Base-by-base conservation (phyloP, 2,797 vertebrate species). In the Pangasius macronema region DNA sequence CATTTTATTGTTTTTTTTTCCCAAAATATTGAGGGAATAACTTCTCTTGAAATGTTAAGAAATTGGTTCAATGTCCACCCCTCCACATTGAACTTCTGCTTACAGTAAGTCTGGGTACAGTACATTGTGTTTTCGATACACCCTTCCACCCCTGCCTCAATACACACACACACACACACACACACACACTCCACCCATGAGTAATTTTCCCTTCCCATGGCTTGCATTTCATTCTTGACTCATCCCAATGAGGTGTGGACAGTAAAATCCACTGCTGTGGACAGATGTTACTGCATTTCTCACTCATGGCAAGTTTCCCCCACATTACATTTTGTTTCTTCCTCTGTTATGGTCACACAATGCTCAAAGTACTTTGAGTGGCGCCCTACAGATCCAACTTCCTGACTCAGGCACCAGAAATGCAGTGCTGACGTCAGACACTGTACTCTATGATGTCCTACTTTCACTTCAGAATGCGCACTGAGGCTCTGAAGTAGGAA, bases 201-300 rank as follows among this genome's bases (percentile, higher is more conserved):
- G 90, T 92, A 92, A 94, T 93, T 93, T 93, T 94, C 91, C 89
- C 90, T 63, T 88, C 90, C 89, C 91, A 86, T 90, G 70, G 92
- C 88, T 93, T 93, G 91, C 88, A 91, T 89, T 89, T 94, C 90
- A 91, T 84, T 91, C 91, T 94, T 96, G 95, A 95, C 92, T 95
- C 94, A 95, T 95, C 93, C 85, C 92, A 93, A 81, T 70, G 42
- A 77, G 88, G 91, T 94, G 93, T 92, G 93, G 95, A 92, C 84
- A 83, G 94, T 92, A 93, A 95, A 86, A 75, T 92, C 91, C 59
- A 84, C 88, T 88, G 88, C 73, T 59, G 84, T 3, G 39, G 49
- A 42, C 67, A 82, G 63, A 81, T 75, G 57, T 86, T 57, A 49
- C 86, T 85, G 46, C 33, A 83, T 81, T 82, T 85, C 24, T 53